phyloP scores from a whole-genome alignment of 2,888 invertebrate genomes.

The Sarcophaga variegata region DNA sequence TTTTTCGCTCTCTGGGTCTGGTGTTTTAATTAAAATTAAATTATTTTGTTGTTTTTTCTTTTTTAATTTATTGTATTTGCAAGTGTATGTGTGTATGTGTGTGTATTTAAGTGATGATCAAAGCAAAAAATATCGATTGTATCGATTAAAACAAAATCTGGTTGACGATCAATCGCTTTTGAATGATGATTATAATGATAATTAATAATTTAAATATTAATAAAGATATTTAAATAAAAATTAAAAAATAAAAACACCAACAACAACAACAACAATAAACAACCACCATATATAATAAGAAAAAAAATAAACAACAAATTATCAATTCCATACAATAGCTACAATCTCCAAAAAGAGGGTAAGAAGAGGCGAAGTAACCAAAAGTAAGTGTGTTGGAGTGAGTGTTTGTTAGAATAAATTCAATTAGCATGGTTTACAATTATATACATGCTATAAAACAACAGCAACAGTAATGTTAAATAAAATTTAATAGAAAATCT shows the following conservation, averaged over 20 bases:
- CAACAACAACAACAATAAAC: too few species aligned
- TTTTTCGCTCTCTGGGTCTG: constrained; percentile 9
- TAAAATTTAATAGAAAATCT: constrained; percentile 8
- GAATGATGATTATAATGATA: constrained; percentile 41
- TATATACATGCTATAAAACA: constrained; percentile 17
- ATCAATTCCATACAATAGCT: not conserved
- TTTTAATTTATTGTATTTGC: not conserved
- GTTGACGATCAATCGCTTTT: constrained; percentile 37
- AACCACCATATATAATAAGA: not conserved
- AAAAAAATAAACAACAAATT: not conserved
- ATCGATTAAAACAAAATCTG: constrained; percentile 42
- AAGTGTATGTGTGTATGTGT: not conserved
- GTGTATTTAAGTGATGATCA: constrained; percentile 33
- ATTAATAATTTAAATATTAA: constrained; percentile 20
- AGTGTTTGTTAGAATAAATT: constrained; percentile 28
- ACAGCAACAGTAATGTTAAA: not conserved
- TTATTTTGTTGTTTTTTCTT: constrained; percentile 26
- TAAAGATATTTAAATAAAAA: constrained; percentile 5
- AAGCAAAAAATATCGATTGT: constrained; percentile 34
- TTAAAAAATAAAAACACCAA: not conserved
- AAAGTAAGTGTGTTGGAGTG: not conserved
- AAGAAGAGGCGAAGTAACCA: not conserved
- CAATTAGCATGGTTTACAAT: constrained; percentile 41
- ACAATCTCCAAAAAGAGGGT: too few species aligned
- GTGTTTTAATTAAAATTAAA: constrained; percentile 34